Evolutionary conservation across 2,797 vertebrate genomes (phyloP), one percentile per base, ranked within the genome.

Genomic region (Bovichtus variegatus): DNA sequence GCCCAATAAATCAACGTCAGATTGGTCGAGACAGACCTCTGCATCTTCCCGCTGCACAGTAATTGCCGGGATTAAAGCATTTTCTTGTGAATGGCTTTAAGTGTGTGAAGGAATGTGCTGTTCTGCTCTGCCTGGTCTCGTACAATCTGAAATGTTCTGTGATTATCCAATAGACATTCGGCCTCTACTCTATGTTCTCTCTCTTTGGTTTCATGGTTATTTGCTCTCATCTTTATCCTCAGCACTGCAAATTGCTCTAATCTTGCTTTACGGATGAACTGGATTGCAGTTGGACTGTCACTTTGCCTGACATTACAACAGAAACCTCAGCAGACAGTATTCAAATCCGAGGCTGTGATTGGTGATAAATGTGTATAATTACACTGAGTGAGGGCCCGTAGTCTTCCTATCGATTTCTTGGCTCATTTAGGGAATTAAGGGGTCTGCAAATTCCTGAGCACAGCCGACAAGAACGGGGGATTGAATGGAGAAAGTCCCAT

Each of bases 291-390:
- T 63, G 69, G 84, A 78, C 78, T 78, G 79, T 82, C 83, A 82
- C 82, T 89, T 83, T 59, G 65, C 71, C 67, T 78, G 46, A 67
- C 58, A 72, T 74, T 46, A 62, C 53, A 59, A 61, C 74, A 40
- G 25, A 54, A 51, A n/a, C 46, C 77, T 84, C 78, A 29, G 63
- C 72, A 36, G 63, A 25, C 72, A 7, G 57, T 23, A 62, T 89
- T 84, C 68, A 86, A 87, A 86, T 76, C 69, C 71, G 44, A 75
- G 76, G 64, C 77, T 70, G 82, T 63, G 79, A 89, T 89, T 40
- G 75, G 83, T 92, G 91, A 95, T 92, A 83, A 87, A 93, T 90
- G 90, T 71, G 60, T 85, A 81, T 91, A 92, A 94, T 94, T 92
- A 94, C 66, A 80, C 87, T 85, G 86, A 94, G 92, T 92, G 85